These are phyloP conservation scores for Alca torda DNA, from an alignment of 2,797 vertebrate species.

Conservation along the genomic window DNA sequence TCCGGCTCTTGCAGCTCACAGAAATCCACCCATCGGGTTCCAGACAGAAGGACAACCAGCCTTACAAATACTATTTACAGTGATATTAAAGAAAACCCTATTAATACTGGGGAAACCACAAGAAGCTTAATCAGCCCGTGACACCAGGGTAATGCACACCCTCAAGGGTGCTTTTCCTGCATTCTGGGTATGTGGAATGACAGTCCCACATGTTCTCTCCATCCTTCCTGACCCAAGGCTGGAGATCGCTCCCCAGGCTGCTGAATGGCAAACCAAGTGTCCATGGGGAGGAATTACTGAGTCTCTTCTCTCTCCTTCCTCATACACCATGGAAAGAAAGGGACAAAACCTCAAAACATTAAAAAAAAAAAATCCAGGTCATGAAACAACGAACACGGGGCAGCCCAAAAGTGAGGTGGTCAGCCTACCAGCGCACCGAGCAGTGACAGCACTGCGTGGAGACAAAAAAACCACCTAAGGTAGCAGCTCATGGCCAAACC, in stretches of 20 bases:
- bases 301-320: not conserved
- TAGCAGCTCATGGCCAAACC: not conserved
- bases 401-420: not conserved
- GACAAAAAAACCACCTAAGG: not conserved
- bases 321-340: not conserved
- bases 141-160: not conserved
- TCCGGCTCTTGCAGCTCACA: not conserved
- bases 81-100: not conserved
- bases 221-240: not conserved
- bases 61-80: not conserved
- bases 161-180: not conserved
- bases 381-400: rapidly evolving
- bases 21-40: not conserved
- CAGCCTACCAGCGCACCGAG: not conserved
- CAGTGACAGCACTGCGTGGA: rapidly evolving
- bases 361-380: not conserved
- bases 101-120: not conserved
- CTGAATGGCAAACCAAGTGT: not conserved
- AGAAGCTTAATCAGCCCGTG: not conserved
- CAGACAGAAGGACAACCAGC: not conserved
- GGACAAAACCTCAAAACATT: not conserved
- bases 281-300: not conserved
- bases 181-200: not conserved
- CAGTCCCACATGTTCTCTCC: not conserved
- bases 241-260: not conserved